These are phyloP conservation scores for Clytia hemisphaerica DNA, from an alignment of 30 jellyfish, hydroid and myxozoan genomes.

Conservation along the genomic window DNA sequence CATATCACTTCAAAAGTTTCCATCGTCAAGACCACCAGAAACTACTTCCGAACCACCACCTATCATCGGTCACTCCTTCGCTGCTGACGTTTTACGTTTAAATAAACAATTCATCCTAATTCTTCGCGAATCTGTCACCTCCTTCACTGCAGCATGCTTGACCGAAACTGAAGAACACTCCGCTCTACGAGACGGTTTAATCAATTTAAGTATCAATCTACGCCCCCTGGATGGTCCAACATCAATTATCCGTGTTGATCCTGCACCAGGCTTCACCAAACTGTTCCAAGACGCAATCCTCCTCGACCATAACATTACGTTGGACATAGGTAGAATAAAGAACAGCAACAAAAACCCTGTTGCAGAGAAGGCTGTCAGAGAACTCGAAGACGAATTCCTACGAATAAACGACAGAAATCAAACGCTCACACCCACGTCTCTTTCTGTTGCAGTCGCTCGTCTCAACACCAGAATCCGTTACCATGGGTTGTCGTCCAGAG, in stretches of 20 bases:
- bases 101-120: constrained; percentile 17
- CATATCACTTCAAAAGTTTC: background rate
- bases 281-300: background rate
- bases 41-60: constrained; percentile 20
- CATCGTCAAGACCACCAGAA: background rate
- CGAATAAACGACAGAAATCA: constrained; percentile 2
- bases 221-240: background rate
- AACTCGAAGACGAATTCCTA: constrained; percentile 30
- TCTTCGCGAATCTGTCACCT: constrained; percentile 29
- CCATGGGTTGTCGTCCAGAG: constrained; percentile 25
- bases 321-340: background rate
- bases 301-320: background rate
- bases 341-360: too few relatives aligned
- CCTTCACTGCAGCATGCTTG: constrained; percentile 21
- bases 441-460: constrained; percentile 28
- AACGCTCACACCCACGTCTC: background rate
- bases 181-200: constrained; percentile 18
- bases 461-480: constrained; percentile 22
- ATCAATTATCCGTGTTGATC: background rate
- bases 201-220: background rate
- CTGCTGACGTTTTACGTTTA: constrained; percentile 27
- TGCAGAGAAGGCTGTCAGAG: constrained; percentile 41
- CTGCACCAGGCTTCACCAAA: background rate
- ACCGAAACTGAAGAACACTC: background rate
- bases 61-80: constrained; percentile 20